Percentiles rank a stretch among this genome's conserved stretches.
Evolutionary conservation across 2,888 invertebrate genomes (phyloP).

Genomic region (Dione vanillae): DNA sequence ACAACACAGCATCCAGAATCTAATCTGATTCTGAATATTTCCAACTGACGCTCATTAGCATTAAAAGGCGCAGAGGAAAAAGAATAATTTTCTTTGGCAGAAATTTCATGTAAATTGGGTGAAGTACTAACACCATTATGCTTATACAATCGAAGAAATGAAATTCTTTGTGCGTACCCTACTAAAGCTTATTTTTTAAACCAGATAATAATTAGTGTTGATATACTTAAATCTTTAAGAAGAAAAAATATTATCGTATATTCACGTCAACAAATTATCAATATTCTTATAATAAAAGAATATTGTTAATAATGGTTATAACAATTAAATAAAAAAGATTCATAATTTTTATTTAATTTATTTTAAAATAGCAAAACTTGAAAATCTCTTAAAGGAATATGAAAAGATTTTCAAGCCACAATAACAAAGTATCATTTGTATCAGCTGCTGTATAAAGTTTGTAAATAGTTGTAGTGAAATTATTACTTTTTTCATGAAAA

Average conservation of each 20-base stretch:
- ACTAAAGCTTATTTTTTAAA: conserved; percentile 22
- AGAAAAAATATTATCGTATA: not conserved
- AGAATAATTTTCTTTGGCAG: conserved; percentile 70
- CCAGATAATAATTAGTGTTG: conserved; percentile 1
- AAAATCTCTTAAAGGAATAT: not conserved
- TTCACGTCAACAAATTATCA: not conserved
- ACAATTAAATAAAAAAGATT: too few species aligned
- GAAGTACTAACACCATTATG: conserved; percentile 66
- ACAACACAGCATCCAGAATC: conserved; percentile 62
- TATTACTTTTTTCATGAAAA: conserved; percentile 57
- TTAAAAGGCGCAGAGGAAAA: conserved; percentile 68
- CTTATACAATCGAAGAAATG: conserved; percentile 54
- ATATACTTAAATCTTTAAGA: not conserved
- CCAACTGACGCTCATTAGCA: conserved; percentile 76
- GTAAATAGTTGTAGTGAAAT: conserved; percentile 47
- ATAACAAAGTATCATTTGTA: conserved; percentile 35
- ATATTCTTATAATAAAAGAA: not conserved
- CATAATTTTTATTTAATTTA: not conserved
- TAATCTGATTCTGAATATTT: conserved; percentile 72
- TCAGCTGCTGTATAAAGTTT: conserved; percentile 41
- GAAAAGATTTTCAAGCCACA: conserved; percentile 7
- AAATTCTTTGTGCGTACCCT: conserved; percentile 26
- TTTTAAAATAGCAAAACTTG: not conserved
- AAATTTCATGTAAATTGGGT: conserved; percentile 79
- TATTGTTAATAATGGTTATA: too few species aligned